Evolutionary conservation across 2,888 invertebrate genomes (phyloP), one percentile per base, ranked within the genome.

Genomic region (Pseudoips prasinana): DNA sequence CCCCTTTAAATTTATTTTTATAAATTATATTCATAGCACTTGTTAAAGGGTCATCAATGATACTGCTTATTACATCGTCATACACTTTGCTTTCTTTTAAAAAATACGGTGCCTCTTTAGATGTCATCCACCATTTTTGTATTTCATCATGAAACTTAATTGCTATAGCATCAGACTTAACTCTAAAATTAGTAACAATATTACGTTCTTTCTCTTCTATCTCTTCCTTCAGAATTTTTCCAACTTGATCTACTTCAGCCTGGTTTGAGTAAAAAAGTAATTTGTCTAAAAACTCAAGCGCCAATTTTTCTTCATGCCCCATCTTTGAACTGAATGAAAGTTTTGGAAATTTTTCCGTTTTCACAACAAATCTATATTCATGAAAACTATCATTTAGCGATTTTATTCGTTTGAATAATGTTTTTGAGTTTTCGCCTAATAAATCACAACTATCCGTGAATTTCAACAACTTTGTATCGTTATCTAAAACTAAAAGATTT

Each of bases 181-280:
- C 18, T 17, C 24, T 31, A 14, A 46, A 40, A 3, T 24, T 32
- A 0, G 26, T 29, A 0, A 32, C 19, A 1, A 31, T 31, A 6
- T 19, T 22, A 19, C 34, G 18, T 0, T 27, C 30, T 1, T 34
- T 9, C n/a, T 18, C 20, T 9, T 40, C 20, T 10, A 45, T 45
- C 25, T 45, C 45, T 4, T 1, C 6, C 22, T 8, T 45, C 1
- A 45, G 25, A 2, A 34, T 26, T 14, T 34, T 18, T 11, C 36
- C 54, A 1, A 52, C 29, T 0, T 20, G 18, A 5, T 3, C 8
- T 7, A 48, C 39, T 17, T 48, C 33, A 3, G 42, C 37, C 30
- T 53, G 54, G 17, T 38, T 48, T 1, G 45, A 35, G 8, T 39
- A 50, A 35, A 52, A 43, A 3, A 51, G 31, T 29, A 52, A 24